Evolutionary conservation across 2,797 vertebrate species (phyloP), one percentile per base, ranked within the genome.

Genomic region (Saxicola maurus): DNA sequence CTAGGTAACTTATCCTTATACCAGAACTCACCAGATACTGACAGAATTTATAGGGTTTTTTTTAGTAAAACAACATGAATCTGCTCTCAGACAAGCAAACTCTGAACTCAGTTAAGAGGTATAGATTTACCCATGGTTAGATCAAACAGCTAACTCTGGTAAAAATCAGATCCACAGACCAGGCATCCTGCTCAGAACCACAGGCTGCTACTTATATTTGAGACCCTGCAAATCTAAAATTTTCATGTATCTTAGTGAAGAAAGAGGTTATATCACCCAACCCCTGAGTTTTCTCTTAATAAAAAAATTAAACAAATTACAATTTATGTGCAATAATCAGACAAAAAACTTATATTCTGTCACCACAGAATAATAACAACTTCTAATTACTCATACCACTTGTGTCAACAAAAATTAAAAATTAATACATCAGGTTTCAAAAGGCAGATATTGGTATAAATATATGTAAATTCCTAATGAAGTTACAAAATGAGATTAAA

Each of bases 401-500:
- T 52, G 5, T 65, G n/a, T 65, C 49, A 67, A 82, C 17, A 85
- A 65, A 88, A 88, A 16, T 5, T 6, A 59, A 86, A 66, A 49
- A 43, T 43, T 16, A 43, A 42, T 6, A 43, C 15, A 43, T 45
- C 6, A 57, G 17, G 31, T 71, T 90, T 78, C 67, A 89, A 80
- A 86, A 87, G 7, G 33, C 2, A 91, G 23, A 11, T 53, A 48
- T 27, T 49, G 51, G 13, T 18, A 33, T 31, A 60, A 6, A 48
- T 7, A 56, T 11, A 52, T 1, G 71, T 3, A 13, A 71, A 69
- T 12, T 62, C 12, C 12, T 53, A 77, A 20, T 4, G 13, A 28
- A 71, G 53, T 59, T 81, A 57, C 49, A 78, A 85, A 89, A 68
- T 33, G 6, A 66, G 19, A 49, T 66, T 2, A 46, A 87, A 76